Conservation (phyloP, 2,888 invertebrate genomes). For the Hydraecia micacea region DNA sequence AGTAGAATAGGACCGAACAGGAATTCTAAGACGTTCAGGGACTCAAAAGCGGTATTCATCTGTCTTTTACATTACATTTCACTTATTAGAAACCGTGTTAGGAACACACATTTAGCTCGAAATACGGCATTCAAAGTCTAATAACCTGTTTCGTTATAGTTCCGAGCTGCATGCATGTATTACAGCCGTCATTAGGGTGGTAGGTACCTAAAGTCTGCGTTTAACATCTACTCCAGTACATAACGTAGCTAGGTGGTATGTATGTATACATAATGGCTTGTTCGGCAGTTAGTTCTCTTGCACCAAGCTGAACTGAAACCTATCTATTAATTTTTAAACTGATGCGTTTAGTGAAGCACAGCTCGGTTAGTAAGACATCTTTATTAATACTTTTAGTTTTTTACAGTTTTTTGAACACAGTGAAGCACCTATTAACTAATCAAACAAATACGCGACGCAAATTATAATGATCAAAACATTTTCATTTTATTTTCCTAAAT, state of each 20-base stretch:
- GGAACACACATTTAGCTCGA: slow-evolving; percentile 20
- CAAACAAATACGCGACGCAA: slow-evolving; percentile 2
- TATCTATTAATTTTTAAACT: slow-evolving; percentile 57
- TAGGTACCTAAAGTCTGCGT: slow-evolving; percentile 54
- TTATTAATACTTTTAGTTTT: slow-evolving; percentile 35
- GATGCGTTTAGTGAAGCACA: slow-evolving; percentile 44
- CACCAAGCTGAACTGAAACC: slow-evolving; percentile 49
- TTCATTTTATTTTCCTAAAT: background rate
- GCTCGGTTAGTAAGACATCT: slow-evolving; percentile 32
- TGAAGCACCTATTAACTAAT: background rate
- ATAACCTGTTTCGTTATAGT: slow-evolving; percentile 44
- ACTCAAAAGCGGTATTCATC: slow-evolving; percentile 4
- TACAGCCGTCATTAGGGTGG: slow-evolving; percentile 54
- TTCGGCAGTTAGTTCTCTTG: slow-evolving; percentile 51
- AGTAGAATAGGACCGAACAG: background rate
- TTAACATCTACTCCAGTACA: slow-evolving; percentile 37
- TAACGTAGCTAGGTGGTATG: slow-evolving; percentile 46
- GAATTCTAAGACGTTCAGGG: slow-evolving; percentile 9
- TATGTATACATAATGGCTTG: slow-evolving; percentile 50
- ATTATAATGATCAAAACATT: background rate
- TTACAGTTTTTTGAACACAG: slow-evolving; percentile 3
- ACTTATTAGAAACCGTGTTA: slow-evolving; percentile 11
- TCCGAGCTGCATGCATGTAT: slow-evolving; percentile 36
- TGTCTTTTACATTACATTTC: slow-evolving; percentile 22
- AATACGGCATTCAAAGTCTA: slow-evolving; percentile 40